Evolutionary conservation across 64 coral and sea anemone genomes (phyloP).

Genomic region (Pachyseris speciosa): DNA sequence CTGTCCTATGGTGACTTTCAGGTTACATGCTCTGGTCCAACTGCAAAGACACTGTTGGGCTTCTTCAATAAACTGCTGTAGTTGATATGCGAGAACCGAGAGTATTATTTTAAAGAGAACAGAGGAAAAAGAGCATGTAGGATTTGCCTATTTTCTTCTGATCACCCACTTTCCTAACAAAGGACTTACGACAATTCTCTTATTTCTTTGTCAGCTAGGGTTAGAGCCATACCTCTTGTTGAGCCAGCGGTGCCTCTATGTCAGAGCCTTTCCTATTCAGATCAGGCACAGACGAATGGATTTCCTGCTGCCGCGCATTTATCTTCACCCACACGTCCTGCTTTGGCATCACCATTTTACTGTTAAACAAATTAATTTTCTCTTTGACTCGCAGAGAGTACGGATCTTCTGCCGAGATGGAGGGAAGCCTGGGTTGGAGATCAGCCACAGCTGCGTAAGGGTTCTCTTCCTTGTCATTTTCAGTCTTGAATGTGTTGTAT

Average conservation of each 20-base stretch:
- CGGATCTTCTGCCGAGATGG: conserved; percentile 47
- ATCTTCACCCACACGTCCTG: conserved; percentile 84
- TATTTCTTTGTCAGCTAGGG: not conserved
- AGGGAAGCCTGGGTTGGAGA: not conserved
- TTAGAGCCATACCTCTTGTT: conserved; percentile 74
- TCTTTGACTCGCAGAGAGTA: conserved; percentile 69
- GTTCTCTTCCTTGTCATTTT: conserved; percentile 11
- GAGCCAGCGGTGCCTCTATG: conserved; percentile 73
- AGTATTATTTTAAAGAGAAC: too few species aligned
- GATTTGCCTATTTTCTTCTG: too few species aligned
- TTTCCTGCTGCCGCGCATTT: conserved; percentile 18
- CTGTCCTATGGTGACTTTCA: too few species aligned
- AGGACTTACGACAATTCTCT: not conserved
- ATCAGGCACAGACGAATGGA: conserved; percentile 71
- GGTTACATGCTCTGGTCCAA: too few species aligned
- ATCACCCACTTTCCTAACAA: too few species aligned
- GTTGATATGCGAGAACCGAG: too few species aligned
- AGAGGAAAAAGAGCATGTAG: too few species aligned
- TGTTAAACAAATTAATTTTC: conserved; percentile 85
- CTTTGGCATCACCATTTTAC: conserved; percentile 31
- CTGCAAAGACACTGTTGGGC: too few species aligned
- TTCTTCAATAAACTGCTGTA: too few species aligned
- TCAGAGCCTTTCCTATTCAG: conserved; percentile 45
- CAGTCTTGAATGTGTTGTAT: conserved; percentile 83
- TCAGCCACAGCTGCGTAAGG: conserved; percentile 2